Evolutionary conservation across 2,113 vertebrate species (phyloP).

Genomic region (Meleagris gallopavo): DNA sequence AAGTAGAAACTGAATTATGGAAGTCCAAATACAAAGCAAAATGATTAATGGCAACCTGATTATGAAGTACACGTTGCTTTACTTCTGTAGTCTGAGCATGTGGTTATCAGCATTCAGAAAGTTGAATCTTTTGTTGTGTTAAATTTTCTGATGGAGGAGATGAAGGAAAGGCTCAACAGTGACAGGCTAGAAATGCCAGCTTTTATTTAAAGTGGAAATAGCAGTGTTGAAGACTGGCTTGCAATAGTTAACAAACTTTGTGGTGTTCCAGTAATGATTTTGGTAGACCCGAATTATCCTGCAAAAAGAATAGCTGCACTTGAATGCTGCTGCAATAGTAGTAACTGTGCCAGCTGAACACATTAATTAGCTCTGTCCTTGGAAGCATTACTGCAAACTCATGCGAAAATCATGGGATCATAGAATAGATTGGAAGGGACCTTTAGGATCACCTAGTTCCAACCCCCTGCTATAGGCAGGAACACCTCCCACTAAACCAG

Average conservation of each 20-base stretch:
- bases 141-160: background rate
- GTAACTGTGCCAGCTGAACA: background rate
- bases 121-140: background rate
- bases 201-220: background rate
- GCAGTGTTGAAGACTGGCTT: background rate
- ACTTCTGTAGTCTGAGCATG: background rate
- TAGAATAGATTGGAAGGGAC: too few relatives aligned
- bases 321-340: background rate
- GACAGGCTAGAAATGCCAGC: background rate
- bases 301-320: background rate
- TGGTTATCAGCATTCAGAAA: background rate
- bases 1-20: background rate
- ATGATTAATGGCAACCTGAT: background rate
- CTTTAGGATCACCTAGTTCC: too few relatives aligned
- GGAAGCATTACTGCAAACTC: background rate
- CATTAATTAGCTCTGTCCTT: slow-evolving; percentile 10
- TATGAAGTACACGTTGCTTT: accelerated
- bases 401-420: background rate
- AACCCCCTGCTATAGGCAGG: too few relatives aligned
- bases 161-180: background rate
- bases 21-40: background rate
- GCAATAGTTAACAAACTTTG: background rate
- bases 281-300: background rate
- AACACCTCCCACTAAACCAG: too few relatives aligned
- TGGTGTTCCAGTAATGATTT: background rate